These are phyloP conservation scores for Laodelphax striatellus DNA, from an alignment of 1,140 invertebrate genomes.

Conservation along the genomic window DNA sequence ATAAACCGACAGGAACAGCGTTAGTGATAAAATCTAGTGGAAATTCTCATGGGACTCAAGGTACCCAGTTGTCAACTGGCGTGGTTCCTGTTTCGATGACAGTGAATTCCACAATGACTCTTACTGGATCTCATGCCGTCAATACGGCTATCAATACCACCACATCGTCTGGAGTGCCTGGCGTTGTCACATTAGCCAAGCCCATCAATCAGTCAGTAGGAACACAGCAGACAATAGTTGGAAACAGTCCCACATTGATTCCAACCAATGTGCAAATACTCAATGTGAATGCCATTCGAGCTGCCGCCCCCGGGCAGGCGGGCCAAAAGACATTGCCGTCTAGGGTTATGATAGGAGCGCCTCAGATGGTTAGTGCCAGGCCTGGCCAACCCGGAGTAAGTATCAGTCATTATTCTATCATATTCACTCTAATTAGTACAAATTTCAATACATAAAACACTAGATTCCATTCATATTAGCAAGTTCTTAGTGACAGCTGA, in stretches of 20 bases:
- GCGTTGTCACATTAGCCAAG: conserved; percentile 40
- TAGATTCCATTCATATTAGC: too few relatives aligned
- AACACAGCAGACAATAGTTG: conserved; percentile 40
- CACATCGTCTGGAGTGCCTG: conserved; percentile 31
- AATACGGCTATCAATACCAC: conserved; percentile 18
- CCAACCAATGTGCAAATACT: conserved; percentile 73
- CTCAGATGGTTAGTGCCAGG: conserved; percentile 66
- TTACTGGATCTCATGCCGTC: conserved; percentile 26
- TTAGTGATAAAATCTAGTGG: conserved; percentile 55
- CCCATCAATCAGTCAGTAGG: conserved; percentile 37
- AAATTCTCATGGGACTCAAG: conserved; percentile 23
- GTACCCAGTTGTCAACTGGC: conserved; percentile 25
- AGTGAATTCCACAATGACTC: conserved; percentile 41
- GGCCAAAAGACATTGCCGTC: conserved; percentile 61
- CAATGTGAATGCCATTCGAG: conserved; percentile 60
- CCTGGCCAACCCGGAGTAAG: conserved; percentile 68
- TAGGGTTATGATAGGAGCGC: conserved; percentile 61
- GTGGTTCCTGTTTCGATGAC: conserved; percentile 58
- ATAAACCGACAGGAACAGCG: conserved; percentile 47
- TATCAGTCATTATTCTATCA: conserved; percentile 19
- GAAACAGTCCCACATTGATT: conserved; percentile 44
- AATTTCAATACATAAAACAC: too few relatives aligned
- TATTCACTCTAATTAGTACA: too few relatives aligned
- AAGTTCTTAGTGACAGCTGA: not conserved
- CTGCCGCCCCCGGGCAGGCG: conserved; percentile 49